Percentiles rank a stretch among this genome's conserved stretches.
These are phyloP conservation scores for Drosophila dunni DNA, from an alignment of 1,140 invertebrate genomes.

Conservation along the genomic window DNA sequence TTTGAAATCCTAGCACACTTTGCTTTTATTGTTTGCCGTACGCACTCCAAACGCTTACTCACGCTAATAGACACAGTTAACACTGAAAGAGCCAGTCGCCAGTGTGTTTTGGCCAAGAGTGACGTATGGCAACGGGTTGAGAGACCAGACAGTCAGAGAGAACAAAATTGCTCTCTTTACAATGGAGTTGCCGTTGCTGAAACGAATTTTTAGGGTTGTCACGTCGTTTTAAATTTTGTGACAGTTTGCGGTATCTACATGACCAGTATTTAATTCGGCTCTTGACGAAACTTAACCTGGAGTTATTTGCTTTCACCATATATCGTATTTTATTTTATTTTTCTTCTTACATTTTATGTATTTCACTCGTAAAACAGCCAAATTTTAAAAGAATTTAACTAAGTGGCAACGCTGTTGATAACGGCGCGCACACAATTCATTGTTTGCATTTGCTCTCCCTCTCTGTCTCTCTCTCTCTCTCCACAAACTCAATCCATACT, in stretches of 20 bases:
- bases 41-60: slow-evolving; percentile 67
- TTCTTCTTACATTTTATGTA: neutral
- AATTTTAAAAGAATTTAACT: neutral
- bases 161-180: slow-evolving; percentile 28
- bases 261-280: neutral
- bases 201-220: slow-evolving; percentile 43
- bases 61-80: slow-evolving; percentile 58
- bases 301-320: no score
- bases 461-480: slow-evolving; percentile 11
- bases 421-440: slow-evolving; percentile 24
- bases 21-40: slow-evolving; percentile 41
- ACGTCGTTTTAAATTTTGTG: neutral
- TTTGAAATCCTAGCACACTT: slow-evolving; percentile 60
- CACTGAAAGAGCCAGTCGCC: slow-evolving; percentile 62
- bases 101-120: slow-evolving; percentile 72
- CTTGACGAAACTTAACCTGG: neutral
- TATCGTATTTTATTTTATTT: neutral
- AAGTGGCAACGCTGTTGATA: slow-evolving; percentile 30
- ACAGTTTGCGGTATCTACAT: neutral
- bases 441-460: slow-evolving; percentile 28
- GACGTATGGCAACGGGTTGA: slow-evolving; percentile 56
- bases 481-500: slow-evolving; percentile 2
- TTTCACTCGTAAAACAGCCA: neutral
- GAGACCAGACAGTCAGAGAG: slow-evolving; percentile 28
- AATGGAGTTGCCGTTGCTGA: slow-evolving; percentile 43